phyloP scores from a whole-genome alignment of 2,113 vertebrate species.

The Stegostoma tigrinum region DNA sequence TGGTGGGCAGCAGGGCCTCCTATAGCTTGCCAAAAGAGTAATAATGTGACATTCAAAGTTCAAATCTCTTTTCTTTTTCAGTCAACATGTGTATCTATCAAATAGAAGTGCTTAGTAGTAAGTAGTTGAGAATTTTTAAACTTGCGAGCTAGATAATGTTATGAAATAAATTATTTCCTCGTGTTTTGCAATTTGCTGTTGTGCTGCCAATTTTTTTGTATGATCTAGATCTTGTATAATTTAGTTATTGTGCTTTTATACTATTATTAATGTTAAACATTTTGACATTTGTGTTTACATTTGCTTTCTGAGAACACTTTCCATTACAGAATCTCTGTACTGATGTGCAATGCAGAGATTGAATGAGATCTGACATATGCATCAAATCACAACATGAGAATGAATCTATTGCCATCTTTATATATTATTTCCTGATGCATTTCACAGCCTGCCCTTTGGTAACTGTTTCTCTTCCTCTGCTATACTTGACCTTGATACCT shows the following conservation, averaged over 20 bases:
- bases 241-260: neutral
- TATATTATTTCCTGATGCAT: too few species aligned
- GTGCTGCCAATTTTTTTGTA: neutral
- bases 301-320: neutral
- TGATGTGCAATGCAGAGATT: neutral
- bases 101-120: neutral
- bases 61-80: neutral
- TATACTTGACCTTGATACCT: too few species aligned
- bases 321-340: neutral
- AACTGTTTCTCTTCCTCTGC: too few species aligned
- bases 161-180: neutral
- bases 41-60: neutral
- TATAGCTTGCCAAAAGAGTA: neutral
- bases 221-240: neutral
- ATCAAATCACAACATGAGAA: neutral
- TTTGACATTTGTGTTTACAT: neutral
- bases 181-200: neutral
- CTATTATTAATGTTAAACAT: neutral
- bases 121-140: neutral
- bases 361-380: neutral
- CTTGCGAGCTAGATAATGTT: neutral
- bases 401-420: too few species aligned
- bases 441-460: too few species aligned
- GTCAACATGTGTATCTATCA: neutral
- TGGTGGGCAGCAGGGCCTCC: neutral